Percentiles rank a stretch among this genome's conserved stretches.
Conservation (phyloP, 2,797 vertebrate genomes). For the Synaphobranchus kaupii region DNA sequence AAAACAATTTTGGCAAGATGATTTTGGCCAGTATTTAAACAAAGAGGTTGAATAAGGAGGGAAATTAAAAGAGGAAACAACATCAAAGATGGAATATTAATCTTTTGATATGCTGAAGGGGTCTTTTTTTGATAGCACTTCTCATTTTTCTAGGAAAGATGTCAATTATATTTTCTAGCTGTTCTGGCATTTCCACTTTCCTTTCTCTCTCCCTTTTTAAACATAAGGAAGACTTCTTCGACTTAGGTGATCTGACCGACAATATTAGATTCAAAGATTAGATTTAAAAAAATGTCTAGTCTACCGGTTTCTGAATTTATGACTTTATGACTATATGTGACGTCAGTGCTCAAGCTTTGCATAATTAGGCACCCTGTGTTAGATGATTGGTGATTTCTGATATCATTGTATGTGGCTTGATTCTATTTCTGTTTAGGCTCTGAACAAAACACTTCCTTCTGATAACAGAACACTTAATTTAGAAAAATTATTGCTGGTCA, state of each 20-base stretch:
- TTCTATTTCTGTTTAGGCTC: background rate
- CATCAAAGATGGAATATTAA: too few species aligned
- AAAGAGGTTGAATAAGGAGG: too few species aligned
- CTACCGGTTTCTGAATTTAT: too few species aligned
- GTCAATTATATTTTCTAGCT: background rate
- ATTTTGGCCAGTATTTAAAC: too few species aligned
- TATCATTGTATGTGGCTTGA: too few species aligned
- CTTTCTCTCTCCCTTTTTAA: background rate
- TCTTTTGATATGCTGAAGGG: background rate
- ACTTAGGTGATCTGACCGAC: background rate
- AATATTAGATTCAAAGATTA: background rate
- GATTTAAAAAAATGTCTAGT: background rate
- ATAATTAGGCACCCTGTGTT: background rate
- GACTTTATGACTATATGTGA: background rate
- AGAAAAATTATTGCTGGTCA: background rate
- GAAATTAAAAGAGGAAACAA: background rate
- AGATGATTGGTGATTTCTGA: too few species aligned
- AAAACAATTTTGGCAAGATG: too few species aligned
- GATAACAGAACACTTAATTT: background rate
- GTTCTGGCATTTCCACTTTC: background rate
- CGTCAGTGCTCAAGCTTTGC: background rate
- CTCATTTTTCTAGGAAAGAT: background rate
- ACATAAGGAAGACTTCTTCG: background rate
- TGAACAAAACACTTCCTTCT: background rate
- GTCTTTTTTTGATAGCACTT: background rate